Evolutionary conservation across 1,140 invertebrate species (phyloP).

Genomic region (Aphis craccivora): DNA sequence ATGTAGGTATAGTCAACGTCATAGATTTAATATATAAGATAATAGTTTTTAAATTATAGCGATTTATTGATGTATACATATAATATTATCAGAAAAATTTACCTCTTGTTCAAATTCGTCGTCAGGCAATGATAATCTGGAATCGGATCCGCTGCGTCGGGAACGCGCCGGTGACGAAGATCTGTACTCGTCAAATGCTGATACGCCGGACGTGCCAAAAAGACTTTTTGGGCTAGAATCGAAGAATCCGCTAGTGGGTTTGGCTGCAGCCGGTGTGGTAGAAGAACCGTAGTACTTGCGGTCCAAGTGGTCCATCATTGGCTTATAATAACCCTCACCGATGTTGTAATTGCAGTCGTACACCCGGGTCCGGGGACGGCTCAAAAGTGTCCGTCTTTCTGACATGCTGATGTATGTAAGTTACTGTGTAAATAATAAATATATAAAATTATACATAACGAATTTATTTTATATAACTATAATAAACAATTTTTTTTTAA

Average conservation of each 20-base stretch:
- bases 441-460: neutral
- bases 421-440: neutral
- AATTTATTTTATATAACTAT: neutral
- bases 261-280: conserved; percentile 65
- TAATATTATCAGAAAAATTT: neutral
- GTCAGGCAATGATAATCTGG: conserved; percentile 58
- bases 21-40: neutral
- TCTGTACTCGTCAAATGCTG: conserved; percentile 55
- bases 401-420: conserved; percentile 51
- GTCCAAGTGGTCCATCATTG: conserved; percentile 76
- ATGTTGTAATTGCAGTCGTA: conserved; percentile 83
- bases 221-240: conserved; percentile 48
- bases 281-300: conserved; percentile 71
- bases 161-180: conserved; percentile 63
- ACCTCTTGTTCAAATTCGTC: conserved; percentile 63
- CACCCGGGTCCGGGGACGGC: conserved; percentile 70
- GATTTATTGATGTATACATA: neutral
- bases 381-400: conserved; percentile 59
- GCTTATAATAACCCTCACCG: conserved; percentile 79
- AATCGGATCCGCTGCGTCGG: conserved; percentile 60
- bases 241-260: conserved; percentile 60
- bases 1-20: neutral
- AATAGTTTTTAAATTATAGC: neutral
- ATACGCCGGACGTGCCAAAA: neutral
- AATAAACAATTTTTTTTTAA: neutral